Evolutionary conservation across 2,888 invertebrate species (phyloP).

Genomic region (Trileptium ribeirensis): DNA sequence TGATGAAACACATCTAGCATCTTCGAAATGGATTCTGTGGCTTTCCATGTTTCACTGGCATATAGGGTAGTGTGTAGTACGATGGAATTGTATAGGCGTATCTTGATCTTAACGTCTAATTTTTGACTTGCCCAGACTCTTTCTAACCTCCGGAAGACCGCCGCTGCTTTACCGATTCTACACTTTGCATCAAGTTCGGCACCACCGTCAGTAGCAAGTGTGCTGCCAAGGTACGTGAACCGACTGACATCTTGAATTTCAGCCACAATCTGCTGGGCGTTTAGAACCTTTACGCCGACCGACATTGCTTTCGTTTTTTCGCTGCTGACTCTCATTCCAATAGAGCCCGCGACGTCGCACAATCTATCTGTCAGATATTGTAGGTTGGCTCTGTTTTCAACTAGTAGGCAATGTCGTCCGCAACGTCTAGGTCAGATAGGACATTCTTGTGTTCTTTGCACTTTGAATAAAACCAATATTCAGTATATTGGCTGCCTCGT

Average conservation of each 20-base stretch:
- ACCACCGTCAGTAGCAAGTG: neutral
- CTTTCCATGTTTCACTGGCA: too few species aligned
- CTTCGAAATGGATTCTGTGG: too few species aligned
- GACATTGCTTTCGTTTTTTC: neutral
- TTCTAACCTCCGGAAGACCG: neutral
- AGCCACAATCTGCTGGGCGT: neutral
- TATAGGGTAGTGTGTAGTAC: too few species aligned
- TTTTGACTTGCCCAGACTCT: too few species aligned
- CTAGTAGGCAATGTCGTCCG: neutral
- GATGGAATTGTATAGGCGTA: too few species aligned
- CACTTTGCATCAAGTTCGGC: neutral
- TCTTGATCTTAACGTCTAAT: too few species aligned
- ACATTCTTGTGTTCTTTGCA: neutral
- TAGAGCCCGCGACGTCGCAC: neutral
- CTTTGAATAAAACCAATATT: neutral
- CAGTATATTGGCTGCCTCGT: neutral
- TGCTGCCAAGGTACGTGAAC: neutral
- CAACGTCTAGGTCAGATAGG: neutral
- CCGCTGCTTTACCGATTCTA: neutral
- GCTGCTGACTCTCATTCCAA: neutral
- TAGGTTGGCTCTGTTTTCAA: neutral
- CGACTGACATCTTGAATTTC: neutral
- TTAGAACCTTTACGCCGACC: neutral
- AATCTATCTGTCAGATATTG: neutral
- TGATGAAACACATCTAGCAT: too few species aligned